Evolutionary conservation across 2,888 invertebrate genomes (phyloP).

Genomic region (Patella ulyssiponensis): DNA sequence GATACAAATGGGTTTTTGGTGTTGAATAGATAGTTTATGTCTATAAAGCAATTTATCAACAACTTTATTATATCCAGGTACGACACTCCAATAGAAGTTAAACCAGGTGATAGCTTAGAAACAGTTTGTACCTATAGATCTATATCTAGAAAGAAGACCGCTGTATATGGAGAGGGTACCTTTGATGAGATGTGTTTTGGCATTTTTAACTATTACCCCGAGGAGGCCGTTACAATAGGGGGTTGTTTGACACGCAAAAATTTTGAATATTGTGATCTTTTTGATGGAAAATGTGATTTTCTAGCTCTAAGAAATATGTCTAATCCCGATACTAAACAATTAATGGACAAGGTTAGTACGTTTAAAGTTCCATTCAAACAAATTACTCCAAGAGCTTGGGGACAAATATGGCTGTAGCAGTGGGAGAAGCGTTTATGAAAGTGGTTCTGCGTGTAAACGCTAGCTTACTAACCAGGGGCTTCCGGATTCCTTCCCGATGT

Average conservation of each 20-base stretch:
- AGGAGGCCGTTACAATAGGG: neutral
- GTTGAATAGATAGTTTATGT: too few species aligned
- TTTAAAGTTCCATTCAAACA: too few species aligned
- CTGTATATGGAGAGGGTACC: neutral
- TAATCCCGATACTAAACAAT: neutral
- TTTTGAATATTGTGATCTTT: slow-evolving; percentile 10
- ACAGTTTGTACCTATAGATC: neutral
- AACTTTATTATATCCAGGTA: neutral
- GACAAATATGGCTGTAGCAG: too few species aligned
- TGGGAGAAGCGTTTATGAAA: too few species aligned
- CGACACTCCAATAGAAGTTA: neutral
- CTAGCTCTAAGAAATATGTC: neutral
- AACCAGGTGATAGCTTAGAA: neutral
- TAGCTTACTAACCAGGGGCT: too few species aligned
- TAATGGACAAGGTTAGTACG: slow-evolving; percentile 8
- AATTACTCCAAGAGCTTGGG: too few species aligned
- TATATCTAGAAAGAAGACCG: neutral
- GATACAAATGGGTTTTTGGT: too few species aligned
- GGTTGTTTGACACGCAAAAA: slow-evolving; percentile 6
- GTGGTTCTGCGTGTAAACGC: too few species aligned
- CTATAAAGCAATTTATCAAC: too few species aligned
- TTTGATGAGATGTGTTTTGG: slow-evolving; percentile 25
- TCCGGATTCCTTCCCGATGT: too few species aligned
- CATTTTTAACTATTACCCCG: slow-evolving; percentile 14
- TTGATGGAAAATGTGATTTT: slow-evolving; percentile 4